Percentiles rank a stretch among this genome's conserved stretches.
phyloP scores from a whole-genome alignment of 1,140 invertebrate genomes.

The Bombus consobrinus region DNA sequence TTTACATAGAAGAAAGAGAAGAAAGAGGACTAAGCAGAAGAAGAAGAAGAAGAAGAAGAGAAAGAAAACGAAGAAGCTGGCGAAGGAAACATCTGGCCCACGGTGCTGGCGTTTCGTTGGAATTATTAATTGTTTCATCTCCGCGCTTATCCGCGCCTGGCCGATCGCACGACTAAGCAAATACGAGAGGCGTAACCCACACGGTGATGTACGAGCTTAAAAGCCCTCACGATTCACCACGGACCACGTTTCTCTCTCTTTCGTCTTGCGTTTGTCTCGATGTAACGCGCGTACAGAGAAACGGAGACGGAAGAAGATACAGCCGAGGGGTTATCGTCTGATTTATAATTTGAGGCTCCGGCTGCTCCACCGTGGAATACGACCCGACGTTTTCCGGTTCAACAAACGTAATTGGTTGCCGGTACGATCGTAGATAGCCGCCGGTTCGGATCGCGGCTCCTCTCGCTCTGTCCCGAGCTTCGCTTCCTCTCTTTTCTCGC shows the following conservation, averaged over 20 bases:
- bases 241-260: slow-evolving; percentile 46
- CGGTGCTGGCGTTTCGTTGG: slow-evolving; percentile 66
- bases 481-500: neutral
- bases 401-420: slow-evolving; percentile 81
- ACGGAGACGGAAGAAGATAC: slow-evolving; percentile 56
- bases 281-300: neutral
- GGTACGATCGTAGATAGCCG: slow-evolving; percentile 75
- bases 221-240: slow-evolving; percentile 76
- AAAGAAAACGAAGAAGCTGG: slow-evolving; percentile 45
- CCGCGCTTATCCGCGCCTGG: slow-evolving; percentile 78
- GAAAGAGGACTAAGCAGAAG: neutral
- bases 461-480: slow-evolving; percentile 20
- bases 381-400: slow-evolving; percentile 79
- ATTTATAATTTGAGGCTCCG: slow-evolving; percentile 80
- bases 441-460: slow-evolving; percentile 59
- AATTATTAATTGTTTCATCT: slow-evolving; percentile 83
- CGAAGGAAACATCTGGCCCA: slow-evolving; percentile 64
- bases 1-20: neutral
- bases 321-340: slow-evolving; percentile 75
- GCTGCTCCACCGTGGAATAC: slow-evolving; percentile 57
- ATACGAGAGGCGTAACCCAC: slow-evolving; percentile 81
- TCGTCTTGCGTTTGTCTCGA: slow-evolving; percentile 21
- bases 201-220: slow-evolving; percentile 82
- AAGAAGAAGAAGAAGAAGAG: slow-evolving; percentile 18
- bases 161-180: slow-evolving; percentile 81